These are phyloP conservation scores for Anisognathus igniventris DNA, from an alignment of 2,797 vertebrate genomes.

Conservation along the genomic window DNA sequence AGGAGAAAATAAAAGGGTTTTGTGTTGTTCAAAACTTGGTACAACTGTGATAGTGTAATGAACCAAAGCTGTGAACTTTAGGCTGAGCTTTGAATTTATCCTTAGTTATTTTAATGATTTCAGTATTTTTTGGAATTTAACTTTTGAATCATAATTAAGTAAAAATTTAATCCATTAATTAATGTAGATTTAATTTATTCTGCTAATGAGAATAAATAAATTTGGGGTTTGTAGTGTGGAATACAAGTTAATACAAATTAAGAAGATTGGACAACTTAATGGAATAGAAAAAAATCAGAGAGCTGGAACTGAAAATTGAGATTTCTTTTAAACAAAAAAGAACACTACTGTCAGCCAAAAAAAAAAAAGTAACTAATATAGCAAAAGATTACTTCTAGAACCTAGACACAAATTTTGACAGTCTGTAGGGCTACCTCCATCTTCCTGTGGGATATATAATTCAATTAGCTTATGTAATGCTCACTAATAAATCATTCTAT, in stretches of 20 bases:
- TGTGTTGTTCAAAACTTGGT: neutral
- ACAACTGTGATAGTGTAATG: neutral
- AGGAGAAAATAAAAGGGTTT: neutral
- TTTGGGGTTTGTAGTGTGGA: neutral
- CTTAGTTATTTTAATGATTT: neutral
- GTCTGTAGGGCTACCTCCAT: conserved; percentile 37
- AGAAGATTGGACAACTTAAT: neutral
- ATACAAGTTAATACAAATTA: neutral
- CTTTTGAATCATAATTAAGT: neutral
- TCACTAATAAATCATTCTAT: conserved; percentile 69
- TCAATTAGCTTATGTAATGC: conserved; percentile 72
- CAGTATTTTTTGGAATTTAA: neutral
- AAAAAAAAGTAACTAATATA: conserved; percentile 77
- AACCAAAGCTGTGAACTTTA: neutral
- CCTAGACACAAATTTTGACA: conserved; percentile 68
- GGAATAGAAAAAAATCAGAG: neutral
- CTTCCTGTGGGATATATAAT: conserved; percentile 70
- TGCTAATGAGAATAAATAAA: neutral
- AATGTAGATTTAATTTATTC: neutral
- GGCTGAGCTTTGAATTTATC: neutral
- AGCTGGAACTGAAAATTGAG: conserved; percentile 20
- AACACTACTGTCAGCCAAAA: conserved; percentile 28
- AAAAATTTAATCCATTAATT: neutral
- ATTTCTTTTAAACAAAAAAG: neutral
- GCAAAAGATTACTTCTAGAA: conserved; percentile 64